Conservation (phyloP, 2,888 invertebrate species). For the Epinotia nisella region DNA sequence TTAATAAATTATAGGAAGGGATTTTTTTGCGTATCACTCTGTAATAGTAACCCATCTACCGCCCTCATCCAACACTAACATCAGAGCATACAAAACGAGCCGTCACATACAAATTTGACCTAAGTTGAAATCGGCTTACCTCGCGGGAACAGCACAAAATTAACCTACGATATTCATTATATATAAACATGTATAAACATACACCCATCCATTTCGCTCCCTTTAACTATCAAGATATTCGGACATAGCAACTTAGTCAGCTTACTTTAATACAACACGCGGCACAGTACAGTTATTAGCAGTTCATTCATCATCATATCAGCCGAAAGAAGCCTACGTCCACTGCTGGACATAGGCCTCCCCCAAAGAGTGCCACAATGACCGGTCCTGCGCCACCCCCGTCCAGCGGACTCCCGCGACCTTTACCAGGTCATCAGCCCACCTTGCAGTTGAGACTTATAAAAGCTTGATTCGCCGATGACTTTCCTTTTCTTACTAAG, state of each 20-base stretch:
- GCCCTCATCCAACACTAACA: constrained; percentile 33
- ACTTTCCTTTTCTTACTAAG: not conserved
- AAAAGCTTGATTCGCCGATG: not conserved
- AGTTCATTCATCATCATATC: not conserved
- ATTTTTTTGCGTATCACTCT: not conserved
- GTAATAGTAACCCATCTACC: not conserved
- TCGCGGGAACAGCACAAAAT: constrained; percentile 79
- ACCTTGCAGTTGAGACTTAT: not conserved
- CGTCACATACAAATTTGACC: constrained; percentile 51
- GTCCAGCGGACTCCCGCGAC: too few species aligned
- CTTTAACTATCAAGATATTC: constrained; percentile 64
- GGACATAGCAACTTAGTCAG: constrained; percentile 79
- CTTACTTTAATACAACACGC: constrained; percentile 53
- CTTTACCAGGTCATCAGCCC: too few species aligned
- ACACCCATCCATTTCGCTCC: constrained; percentile 74
- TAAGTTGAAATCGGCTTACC: constrained; percentile 49
- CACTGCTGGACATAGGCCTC: too few species aligned
- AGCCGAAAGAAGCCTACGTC: too few species aligned
- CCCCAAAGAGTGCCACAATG: not conserved
- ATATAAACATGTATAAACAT: constrained; percentile 82
- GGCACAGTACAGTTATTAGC: constrained; percentile 26
- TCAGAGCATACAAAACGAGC: constrained; percentile 54
- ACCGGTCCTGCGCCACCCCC: too few species aligned
- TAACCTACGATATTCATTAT: constrained; percentile 83
- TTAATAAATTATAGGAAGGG: too few species aligned